These are phyloP conservation scores for Rhagonycha lutea DNA, from an alignment of 2,888 invertebrate genomes.

Conservation along the genomic window DNA sequence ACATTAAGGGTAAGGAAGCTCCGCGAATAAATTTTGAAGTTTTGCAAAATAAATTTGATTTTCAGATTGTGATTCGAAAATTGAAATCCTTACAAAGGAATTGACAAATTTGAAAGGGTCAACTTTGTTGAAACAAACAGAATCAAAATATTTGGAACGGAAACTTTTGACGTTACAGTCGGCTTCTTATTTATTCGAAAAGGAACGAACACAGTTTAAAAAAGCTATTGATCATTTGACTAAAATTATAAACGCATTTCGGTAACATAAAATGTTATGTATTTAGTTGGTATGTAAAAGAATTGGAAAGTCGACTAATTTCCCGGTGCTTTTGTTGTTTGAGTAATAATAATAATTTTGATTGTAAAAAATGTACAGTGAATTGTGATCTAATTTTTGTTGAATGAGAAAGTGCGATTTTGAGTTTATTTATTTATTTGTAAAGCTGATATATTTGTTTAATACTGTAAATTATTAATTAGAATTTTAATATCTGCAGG, in stretches of 20 bases:
- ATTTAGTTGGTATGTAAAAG: neutral
- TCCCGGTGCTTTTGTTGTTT: neutral
- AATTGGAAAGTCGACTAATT: neutral
- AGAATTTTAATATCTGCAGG: neutral
- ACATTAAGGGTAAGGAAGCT: constrained; percentile 58
- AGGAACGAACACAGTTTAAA: constrained; percentile 47
- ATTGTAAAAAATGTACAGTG: neutral
- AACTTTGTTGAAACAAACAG: constrained; percentile 46
- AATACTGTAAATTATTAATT: neutral
- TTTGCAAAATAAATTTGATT: neutral
- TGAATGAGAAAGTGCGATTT: neutral
- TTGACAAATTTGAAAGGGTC: constrained; percentile 12
- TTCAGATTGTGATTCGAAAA: constrained; percentile 17
- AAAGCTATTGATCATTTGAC: constrained; percentile 49
- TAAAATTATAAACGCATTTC: constrained; percentile 50
- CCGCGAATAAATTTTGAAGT: constrained; percentile 6
- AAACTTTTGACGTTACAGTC: constrained; percentile 48
- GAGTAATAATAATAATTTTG: neutral
- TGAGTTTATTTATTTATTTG: neutral
- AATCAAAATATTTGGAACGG: constrained; percentile 51
- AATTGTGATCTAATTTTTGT: constrained; percentile 2
- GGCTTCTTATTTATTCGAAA: constrained; percentile 45
- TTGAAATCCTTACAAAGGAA: constrained; percentile 11
- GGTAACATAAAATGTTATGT: constrained; percentile 46
- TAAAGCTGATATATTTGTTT: neutral